phyloP scores from a whole-genome alignment of 1,140 invertebrate species.

The Apis mellifera region Amel_HAv3.1 CM009945.2:9451501-9452000 shows the following conservation, averaged over 20 bases:
- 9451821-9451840: not conserved
- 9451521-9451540: not conserved
- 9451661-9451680: slow-evolving; percentile 24
- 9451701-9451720: slow-evolving; percentile 11
- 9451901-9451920: slow-evolving; percentile 15
- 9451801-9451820: slow-evolving; percentile 10
- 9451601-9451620: not conserved
- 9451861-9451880: not conserved
- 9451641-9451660: slow-evolving; percentile 45
- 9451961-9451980: slow-evolving; percentile 23
- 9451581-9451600: not conserved
- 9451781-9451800: not conserved
- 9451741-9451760: not conserved
- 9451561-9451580: not conserved
- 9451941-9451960: slow-evolving; percentile 9
- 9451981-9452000: slow-evolving; percentile 21
- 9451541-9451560: not conserved
- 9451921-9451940: not conserved
- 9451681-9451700: not conserved
- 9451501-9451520: not conserved
- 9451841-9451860: slow-evolving; percentile 13
- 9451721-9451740: not conserved
- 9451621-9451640: not conserved
- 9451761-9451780: not conserved
- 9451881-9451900: not conserved